Evolutionary conservation across 2,888 invertebrate species (phyloP), one percentile per base, ranked within the genome.

Genomic region (Drosophila lutescens): DNA sequence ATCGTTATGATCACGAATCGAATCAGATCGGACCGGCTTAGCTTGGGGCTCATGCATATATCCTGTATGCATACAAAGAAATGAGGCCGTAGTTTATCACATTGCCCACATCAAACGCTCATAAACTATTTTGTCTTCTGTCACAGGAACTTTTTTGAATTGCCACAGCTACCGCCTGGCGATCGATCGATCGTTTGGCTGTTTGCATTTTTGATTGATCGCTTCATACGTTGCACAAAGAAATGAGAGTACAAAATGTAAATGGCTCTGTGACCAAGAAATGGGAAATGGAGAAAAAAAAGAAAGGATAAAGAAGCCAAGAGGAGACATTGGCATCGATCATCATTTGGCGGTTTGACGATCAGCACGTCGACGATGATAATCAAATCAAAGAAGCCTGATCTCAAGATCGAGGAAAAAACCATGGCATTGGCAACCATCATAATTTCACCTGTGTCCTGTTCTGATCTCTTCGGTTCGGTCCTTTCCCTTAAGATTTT

Each of bases 121-220:
- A 63, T 88, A 88, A 88, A 89, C 90, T 89, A 89, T 89, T 89
- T 88, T 89, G 80, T 88, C 75, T 80, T 72, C 80, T 86, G 83
- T 82, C 82, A 76, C 46, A 75, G 44, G 41, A 71, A 72, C 66
- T 80, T 81, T 76, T 69, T 55, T 85, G 86, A 81, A 87, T 70
- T 47, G 44, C 44, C 34, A 20, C 15, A 44, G 78, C 68, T 61
- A 9, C 47, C 47, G 43, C 43, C 36, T 12, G 32, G 47, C 55
- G 50, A 66, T 66, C 69, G 60, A 66, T 54, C 41, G 34, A 34
- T 34, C 34, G 46, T 40, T 55, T 63, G 74, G 67, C 56, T 60
- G 76, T 88, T 89, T 89, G 84, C 89, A 90, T 86, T 89, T 91
- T 90, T 90, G 90, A 90, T 90, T 90, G 90, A 90, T 90, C 87